phyloP scores from a whole-genome alignment of 2,113 vertebrate genomes.

The Elephantulus edwardii region DNA sequence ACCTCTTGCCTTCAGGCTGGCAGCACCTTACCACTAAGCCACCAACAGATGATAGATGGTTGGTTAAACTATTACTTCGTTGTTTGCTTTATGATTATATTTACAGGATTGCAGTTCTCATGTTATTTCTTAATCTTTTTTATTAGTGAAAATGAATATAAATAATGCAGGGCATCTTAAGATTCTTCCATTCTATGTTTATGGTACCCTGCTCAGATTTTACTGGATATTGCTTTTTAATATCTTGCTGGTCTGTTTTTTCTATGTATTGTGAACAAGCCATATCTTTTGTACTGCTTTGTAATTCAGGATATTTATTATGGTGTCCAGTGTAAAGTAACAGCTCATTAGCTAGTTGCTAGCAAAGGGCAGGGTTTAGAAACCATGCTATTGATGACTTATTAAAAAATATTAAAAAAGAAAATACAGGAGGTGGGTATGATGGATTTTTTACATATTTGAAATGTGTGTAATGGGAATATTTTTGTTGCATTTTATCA shows the following conservation, averaged over 20 bases:
- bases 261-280: neutral
- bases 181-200: neutral
- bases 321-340: neutral
- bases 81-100: neutral
- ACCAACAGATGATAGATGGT: neutral
- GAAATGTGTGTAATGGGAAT: neutral
- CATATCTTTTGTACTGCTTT: neutral
- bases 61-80: neutral
- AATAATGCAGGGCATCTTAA: neutral
- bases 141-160: constrained; percentile 21
- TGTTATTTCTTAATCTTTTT: constrained; percentile 13
- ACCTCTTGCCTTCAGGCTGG: no score
- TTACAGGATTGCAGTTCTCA: neutral
- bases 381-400: neutral
- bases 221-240: neutral
- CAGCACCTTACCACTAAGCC: no score
- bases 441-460: neutral
- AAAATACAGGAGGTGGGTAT: neutral
- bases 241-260: neutral
- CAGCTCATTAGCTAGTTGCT: neutral
- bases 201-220: neutral
- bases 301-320: neutral
- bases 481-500: neutral
- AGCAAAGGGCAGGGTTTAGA: neutral
- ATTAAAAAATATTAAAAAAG: neutral